Percentiles rank a stretch among this genome's conserved stretches.
phyloP scores from a whole-genome alignment of 2,888 invertebrate genomes.

The Acronicta aceris region DNA sequence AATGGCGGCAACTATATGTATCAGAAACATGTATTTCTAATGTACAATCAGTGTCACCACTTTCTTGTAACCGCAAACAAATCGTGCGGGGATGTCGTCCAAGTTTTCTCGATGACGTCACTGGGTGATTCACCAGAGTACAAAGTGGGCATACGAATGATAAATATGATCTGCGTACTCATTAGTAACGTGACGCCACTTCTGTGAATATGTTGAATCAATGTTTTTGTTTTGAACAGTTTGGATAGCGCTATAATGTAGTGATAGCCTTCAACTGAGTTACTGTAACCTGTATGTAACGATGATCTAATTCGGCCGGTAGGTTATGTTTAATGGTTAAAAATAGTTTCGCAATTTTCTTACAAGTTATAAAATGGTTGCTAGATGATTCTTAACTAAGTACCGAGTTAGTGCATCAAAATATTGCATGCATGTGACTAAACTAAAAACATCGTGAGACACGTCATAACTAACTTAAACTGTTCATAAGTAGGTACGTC shows the following conservation, averaged over 20 bases:
- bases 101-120: conserved; percentile 37
- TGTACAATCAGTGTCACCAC: background rate
- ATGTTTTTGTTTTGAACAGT: conserved; percentile 22
- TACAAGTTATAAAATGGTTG: no score
- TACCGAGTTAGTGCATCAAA: background rate
- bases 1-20: background rate
- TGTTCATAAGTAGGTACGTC: no score
- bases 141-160: conserved; percentile 24
- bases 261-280: conserved; percentile 1
- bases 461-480: no score
- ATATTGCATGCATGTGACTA: no score
- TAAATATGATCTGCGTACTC: conserved; percentile 33
- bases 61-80: background rate
- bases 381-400: no score
- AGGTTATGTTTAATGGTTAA: background rate
- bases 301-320: conserved; percentile 1
- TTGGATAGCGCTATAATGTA: background rate
- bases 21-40: background rate
- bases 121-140: conserved; percentile 32
- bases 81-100: conserved; percentile 20
- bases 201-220: conserved; percentile 42
- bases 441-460: no score
- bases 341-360: no score
- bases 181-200: conserved; percentile 17
- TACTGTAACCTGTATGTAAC: conserved; percentile 6